Base-by-base conservation (phyloP, 2,888 invertebrate species). In the Scaptomyza reducta region DNA sequence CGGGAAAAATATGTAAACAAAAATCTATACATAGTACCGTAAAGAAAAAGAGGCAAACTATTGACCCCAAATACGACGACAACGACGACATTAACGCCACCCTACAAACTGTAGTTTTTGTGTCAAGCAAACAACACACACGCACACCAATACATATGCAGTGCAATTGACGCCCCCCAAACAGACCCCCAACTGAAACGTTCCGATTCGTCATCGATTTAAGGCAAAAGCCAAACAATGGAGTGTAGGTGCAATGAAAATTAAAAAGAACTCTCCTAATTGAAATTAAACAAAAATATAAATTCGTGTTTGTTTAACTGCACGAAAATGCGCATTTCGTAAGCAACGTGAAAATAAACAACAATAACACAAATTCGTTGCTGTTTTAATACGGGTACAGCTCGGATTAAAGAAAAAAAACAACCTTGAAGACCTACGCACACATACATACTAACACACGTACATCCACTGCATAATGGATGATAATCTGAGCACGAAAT, bases 401-500 rank as follows among this genome's bases (percentile, higher is more conserved):
- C 40, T 46, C 50, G 74, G 22, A 25, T 38, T 11, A 33, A 33
- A 33, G 56, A 65, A 62, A 61, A 66, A 59, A 63, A 70, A 51
- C 76, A 82, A 84, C 81, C 78, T 80, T 77, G 84, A 76, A 41
- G 41, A 29, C 35, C 51, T 38, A 60, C 49, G 35, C 54, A 54
- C 47, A 54, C 42, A 49, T 25, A 46, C 33, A 38, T 29, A 55
- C 44, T 33, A 16, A 67, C 25, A 70, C 25, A 42, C 33, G 49
- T 25, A 46, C 29, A 46, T n/a, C 11, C 9, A 38, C 42, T 62
- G 47, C 57, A 79, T 50, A 81, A 94, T 94, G 94, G 94, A 94
- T 92, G 94, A 94, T 92, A 94, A 93, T 91, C 91, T 94, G 86
- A 94, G 94, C 87, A 93, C 94, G 33, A 94, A 94, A 91, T 95